Base-by-base conservation (phyloP, 2,888 invertebrate species). In the Sturmia bella region DNA sequence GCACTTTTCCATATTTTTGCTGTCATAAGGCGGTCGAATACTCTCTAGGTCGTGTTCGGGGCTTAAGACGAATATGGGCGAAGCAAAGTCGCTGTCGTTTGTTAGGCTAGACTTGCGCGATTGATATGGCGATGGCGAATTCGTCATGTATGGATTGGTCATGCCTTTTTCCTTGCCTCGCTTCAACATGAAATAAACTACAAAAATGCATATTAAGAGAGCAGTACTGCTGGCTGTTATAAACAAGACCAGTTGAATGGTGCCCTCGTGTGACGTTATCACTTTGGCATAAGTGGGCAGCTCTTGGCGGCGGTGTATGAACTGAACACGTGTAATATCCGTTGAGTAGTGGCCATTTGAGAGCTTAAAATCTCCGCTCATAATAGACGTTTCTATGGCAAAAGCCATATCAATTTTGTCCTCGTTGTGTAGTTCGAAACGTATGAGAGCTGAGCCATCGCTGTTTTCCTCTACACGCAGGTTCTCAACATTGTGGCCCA, bases 361-460 rank as follows among this genome's bases (percentile, higher is more conserved):
- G 9, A 91, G 76, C 0, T 87, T 84, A 17, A 91, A 85, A 52
- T 86, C 86, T 12, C 89, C 88, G 39, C 86, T 83, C 86, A 92
- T 91, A 85, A 95, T 95, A 92, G 95, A 92, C 89, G 95, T 94
- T 89, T 96, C 96, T 54, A 97, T 92, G 86, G 95, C 93, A 87
- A 95, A 96, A 0, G 96, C 95, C 45, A 95, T 92, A 88, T 96
- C 96, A 0, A 95, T 94, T 86, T 96, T 96, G 84, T 94, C 93
- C 1, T 93, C 92, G 4, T 96, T 96, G 74, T 94, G 92, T 4
- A 97, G 91, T 56, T 94, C 92, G 72, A 95, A 95, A 39, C 93
- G 92, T n/a, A 93, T 89, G 41, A 91, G 91, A 0, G 92, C 90
- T 0, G 87, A 87, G 0, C 91, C 91, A 78, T 93, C 93, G 0